These are phyloP conservation scores for Imbricaverruca yamaguchii DNA, from an alignment of 2,888 invertebrate genomes.

Conservation along the genomic window DNA sequence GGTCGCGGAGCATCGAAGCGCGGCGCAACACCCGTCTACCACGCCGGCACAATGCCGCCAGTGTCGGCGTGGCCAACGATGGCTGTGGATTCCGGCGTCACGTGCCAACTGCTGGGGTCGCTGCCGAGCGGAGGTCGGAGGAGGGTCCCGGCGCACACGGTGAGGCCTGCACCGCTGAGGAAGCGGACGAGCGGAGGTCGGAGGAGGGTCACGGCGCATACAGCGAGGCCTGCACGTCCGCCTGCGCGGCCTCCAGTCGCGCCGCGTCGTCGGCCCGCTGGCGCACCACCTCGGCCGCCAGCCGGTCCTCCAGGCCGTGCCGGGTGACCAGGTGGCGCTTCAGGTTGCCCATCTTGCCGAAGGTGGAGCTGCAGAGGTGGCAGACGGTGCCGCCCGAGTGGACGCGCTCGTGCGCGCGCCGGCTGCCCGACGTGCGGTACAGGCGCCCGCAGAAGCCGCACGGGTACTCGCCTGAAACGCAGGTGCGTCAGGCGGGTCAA, in stretches of 20 bases:
- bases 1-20: too few relatives aligned
- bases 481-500: too few relatives aligned
- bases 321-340: slow-evolving; percentile 26
- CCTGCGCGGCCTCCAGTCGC: slow-evolving; percentile 27
- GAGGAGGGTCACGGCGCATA: background rate
- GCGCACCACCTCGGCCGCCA: slow-evolving; percentile 26
- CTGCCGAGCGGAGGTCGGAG: too few relatives aligned
- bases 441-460: background rate
- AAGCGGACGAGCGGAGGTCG: background rate
- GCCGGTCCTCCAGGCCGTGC: slow-evolving; percentile 22
- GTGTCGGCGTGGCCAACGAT: too few relatives aligned
- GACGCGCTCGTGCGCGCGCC: slow-evolving; percentile 30
- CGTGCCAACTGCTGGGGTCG: too few relatives aligned
- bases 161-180: too few relatives aligned
- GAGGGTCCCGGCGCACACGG: too few relatives aligned
- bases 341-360: slow-evolving; percentile 29
- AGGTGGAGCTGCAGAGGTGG: slow-evolving; percentile 25
- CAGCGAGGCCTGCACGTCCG: background rate
- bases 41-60: too few relatives aligned
- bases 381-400: slow-evolving; percentile 30
- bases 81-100: too few relatives aligned
- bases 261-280: slow-evolving; percentile 51
- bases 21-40: too few relatives aligned
- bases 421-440: slow-evolving; percentile 27
- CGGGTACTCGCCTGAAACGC: background rate